Evolutionary conservation across 2,797 vertebrate species (phyloP).

Genomic region (Chromis chromis): DNA sequence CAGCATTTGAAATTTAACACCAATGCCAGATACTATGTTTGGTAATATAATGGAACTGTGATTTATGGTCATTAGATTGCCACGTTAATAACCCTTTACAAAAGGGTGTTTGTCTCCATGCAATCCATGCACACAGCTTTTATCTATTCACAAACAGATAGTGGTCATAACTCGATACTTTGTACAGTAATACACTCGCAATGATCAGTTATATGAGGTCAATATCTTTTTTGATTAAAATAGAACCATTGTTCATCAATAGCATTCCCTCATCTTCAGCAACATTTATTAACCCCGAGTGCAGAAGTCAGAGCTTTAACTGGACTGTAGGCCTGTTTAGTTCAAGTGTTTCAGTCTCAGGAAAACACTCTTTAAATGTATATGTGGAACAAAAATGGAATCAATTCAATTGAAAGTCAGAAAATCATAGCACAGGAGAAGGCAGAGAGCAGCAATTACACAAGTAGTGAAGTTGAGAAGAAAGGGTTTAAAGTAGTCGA

Average conservation of each 20-base stretch:
- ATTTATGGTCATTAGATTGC: slow-evolving; percentile 57
- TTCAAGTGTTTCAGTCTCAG: neutral
- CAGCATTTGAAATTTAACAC: slow-evolving; percentile 43
- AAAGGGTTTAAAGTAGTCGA: neutral
- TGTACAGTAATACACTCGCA: slow-evolving; percentile 41
- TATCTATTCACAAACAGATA: slow-evolving; percentile 61
- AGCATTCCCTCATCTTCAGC: slow-evolving; percentile 11
- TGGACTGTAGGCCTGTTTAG: neutral
- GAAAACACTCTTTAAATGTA: neutral
- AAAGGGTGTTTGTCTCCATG: slow-evolving; percentile 62
- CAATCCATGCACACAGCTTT: slow-evolving; percentile 41
- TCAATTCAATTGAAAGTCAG: no score
- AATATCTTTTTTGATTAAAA: slow-evolving; percentile 7
- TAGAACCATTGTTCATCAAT: neutral
- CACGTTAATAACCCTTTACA: slow-evolving; percentile 50
- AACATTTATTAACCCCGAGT: neutral
- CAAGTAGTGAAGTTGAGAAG: neutral
- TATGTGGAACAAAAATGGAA: neutral
- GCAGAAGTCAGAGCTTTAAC: neutral
- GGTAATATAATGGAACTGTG: slow-evolving; percentile 36
- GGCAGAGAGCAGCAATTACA: no score
- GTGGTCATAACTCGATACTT: slow-evolving; percentile 49
- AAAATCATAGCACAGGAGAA: no score
- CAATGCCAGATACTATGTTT: slow-evolving; percentile 19
- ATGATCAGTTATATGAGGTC: neutral